phyloP scores from a whole-genome alignment of 1,140 invertebrate species.

The Physella acuta region DNA sequence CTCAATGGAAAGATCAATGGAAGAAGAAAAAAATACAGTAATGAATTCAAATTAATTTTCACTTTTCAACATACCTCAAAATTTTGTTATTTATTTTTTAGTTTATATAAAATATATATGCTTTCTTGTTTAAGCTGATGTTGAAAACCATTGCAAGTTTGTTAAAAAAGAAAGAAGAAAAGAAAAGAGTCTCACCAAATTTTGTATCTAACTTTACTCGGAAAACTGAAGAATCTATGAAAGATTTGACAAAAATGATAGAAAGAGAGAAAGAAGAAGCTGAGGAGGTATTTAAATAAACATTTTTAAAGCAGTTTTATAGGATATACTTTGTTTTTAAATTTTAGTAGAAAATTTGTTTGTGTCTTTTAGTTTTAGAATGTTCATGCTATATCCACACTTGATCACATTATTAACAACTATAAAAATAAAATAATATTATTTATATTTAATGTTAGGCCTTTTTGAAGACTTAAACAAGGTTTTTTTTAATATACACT shows the following conservation, averaged over 20 bases:
- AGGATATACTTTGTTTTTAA: too few relatives aligned
- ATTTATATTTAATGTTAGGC: too few relatives aligned
- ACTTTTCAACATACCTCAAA: too few relatives aligned
- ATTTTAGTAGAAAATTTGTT: too few relatives aligned
- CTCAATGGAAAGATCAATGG: slow-evolving; percentile 26
- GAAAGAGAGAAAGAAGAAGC: slow-evolving; percentile 44
- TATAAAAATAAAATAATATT: too few relatives aligned
- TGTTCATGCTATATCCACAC: too few relatives aligned
- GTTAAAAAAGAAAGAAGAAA: slow-evolving; percentile 40
- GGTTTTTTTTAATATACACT: slow-evolving; percentile 14
- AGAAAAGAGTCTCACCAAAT: slow-evolving; percentile 35
- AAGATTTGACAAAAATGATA: slow-evolving; percentile 39
- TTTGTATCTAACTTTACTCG: slow-evolving; percentile 38
- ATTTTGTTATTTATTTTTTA: too few relatives aligned
- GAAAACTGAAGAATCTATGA: slow-evolving; percentile 39
- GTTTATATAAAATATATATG: too few relatives aligned
- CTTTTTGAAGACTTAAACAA: not conserved
- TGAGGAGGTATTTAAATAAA: slow-evolving; percentile 40
- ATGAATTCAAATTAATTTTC: too few relatives aligned
- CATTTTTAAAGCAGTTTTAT: not conserved
- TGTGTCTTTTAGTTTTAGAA: too few relatives aligned
- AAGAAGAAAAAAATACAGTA: slow-evolving; percentile 30
- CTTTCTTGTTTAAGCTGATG: slow-evolving; percentile 35
- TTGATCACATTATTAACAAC: too few relatives aligned
- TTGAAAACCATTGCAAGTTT: slow-evolving; percentile 38